These are phyloP conservation scores for Siderastrea radians DNA, from an alignment of 92 coral and sea anemone genomes.

Conservation along the genomic window DNA sequence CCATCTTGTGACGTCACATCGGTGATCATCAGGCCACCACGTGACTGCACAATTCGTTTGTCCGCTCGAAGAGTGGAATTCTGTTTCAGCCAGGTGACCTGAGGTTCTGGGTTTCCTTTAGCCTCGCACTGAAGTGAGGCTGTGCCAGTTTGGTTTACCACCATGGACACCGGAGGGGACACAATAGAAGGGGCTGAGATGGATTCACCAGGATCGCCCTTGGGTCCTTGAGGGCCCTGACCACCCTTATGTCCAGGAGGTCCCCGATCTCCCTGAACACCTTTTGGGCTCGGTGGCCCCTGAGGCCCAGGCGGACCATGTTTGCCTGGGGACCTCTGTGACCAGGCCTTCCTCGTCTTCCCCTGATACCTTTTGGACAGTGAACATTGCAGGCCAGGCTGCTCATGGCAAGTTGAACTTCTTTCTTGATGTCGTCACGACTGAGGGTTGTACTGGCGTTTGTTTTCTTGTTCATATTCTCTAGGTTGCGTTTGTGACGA, in stretches of 20 bases:
- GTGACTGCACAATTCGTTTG: constrained; percentile 34
- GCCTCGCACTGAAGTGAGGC: constrained; percentile 65
- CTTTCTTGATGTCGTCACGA: background rate
- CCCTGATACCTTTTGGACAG: constrained; percentile 24
- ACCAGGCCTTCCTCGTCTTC: constrained; percentile 55
- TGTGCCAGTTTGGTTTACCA: constrained; percentile 51
- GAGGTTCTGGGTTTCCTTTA: constrained; percentile 75
- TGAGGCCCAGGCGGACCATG: constrained; percentile 62
- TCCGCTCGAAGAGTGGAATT: constrained; percentile 32
- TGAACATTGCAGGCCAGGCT: background rate
- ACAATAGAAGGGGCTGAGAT: constrained; percentile 64
- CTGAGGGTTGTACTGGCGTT: background rate
- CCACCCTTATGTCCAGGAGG: constrained; percentile 72
- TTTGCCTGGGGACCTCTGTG: constrained; percentile 32
- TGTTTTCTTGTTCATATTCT: background rate
- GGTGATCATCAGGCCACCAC: constrained; percentile 50
- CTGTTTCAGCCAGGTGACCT: constrained; percentile 69
- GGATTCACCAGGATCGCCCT: constrained; percentile 67
- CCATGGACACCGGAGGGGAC: constrained; percentile 46
- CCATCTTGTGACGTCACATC: constrained; percentile 46
- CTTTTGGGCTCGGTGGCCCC: constrained; percentile 45
- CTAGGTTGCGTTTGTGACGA: background rate
- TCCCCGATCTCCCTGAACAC: constrained; percentile 45
- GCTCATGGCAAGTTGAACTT: background rate
- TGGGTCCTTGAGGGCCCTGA: constrained; percentile 72